phyloP scores from a whole-genome alignment of 2,113 vertebrate genomes.

The Empidonax alnorum region DNA sequence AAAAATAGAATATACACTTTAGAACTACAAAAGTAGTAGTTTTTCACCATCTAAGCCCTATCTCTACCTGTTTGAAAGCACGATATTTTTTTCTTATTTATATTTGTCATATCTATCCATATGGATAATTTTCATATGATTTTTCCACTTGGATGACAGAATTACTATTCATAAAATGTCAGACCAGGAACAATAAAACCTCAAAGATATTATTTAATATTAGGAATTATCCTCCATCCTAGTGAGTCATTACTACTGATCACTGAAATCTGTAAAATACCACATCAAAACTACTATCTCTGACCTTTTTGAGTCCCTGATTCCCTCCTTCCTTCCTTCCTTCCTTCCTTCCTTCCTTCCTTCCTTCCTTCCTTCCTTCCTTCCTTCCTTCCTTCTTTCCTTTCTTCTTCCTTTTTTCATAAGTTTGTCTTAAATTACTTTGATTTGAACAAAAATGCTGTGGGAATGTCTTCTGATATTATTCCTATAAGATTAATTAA shows the following conservation, averaged over 20 bases:
- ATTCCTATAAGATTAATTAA: slow-evolving; percentile 31
- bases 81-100: not conserved
- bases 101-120: not conserved
- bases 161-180: not conserved
- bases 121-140: not conserved
- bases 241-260: not conserved
- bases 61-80: not conserved
- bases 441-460: not conserved
- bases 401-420: not conserved
- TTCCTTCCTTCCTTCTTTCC: not conserved
- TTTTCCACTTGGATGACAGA: not conserved
- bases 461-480: not conserved
- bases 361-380: not conserved
- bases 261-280: not conserved
- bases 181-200: not conserved
- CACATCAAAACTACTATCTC: not conserved
- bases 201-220: not conserved
- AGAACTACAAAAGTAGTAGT: not conserved
- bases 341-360: not conserved
- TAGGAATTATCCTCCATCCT: not conserved
- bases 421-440: slow-evolving; percentile 11
- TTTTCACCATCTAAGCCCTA: not conserved
- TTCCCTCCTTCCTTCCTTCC: not conserved
- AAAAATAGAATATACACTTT: not conserved
- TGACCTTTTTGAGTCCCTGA: not conserved